phyloP scores from a whole-genome alignment of 2,888 invertebrate genomes.

The Drosophila sordidapex region DNA sequence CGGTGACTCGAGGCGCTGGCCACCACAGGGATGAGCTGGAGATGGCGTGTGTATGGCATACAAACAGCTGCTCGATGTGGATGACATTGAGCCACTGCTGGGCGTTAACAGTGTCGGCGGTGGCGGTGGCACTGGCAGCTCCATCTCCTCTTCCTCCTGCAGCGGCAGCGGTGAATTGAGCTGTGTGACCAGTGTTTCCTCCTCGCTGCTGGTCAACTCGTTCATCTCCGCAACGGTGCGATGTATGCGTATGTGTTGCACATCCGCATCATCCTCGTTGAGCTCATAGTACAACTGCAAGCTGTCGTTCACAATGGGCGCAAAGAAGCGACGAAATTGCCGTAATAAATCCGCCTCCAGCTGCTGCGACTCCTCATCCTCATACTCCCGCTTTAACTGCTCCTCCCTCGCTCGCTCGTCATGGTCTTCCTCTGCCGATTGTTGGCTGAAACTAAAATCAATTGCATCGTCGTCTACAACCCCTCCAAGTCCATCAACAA shows the following conservation, averaged over 20 bases:
- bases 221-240: constrained; percentile 76
- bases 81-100: constrained; percentile 51
- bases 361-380: constrained; percentile 1
- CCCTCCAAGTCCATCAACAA: constrained; percentile 70
- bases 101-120: constrained; percentile 21
- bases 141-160: constrained; percentile 18
- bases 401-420: background rate
- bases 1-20: constrained; percentile 44
- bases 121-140: constrained; percentile 19
- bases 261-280: constrained; percentile 44
- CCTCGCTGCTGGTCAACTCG: constrained; percentile 70
- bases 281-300: constrained; percentile 70
- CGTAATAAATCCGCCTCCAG: constrained; percentile 52
- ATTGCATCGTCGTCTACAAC: constrained; percentile 54
- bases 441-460: constrained; percentile 69
- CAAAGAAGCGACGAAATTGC: constrained; percentile 76
- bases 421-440: constrained; percentile 32
- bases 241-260: constrained; percentile 75
- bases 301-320: constrained; percentile 67
- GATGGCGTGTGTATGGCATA: constrained; percentile 79
- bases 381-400: constrained; percentile 7
- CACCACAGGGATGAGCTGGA: constrained; percentile 48
- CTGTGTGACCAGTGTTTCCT: constrained; percentile 56
- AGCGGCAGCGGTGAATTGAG: constrained; percentile 42
- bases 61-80: constrained; percentile 77